phyloP scores from a whole-genome alignment of 2,888 invertebrate genomes.

The Ennomos erosarius region DNA sequence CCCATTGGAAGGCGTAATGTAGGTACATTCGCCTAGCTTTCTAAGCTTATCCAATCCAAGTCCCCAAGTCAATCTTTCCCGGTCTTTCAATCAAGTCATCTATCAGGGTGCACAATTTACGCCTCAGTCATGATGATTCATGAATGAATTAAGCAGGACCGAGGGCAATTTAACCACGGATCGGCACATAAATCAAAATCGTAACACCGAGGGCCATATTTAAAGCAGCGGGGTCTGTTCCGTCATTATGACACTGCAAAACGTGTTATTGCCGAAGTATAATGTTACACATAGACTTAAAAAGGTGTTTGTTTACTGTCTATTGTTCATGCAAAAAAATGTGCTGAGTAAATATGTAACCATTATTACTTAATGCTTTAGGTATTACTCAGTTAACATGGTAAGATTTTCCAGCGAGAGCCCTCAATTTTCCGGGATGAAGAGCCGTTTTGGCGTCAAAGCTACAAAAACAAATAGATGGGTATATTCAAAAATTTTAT shows the following conservation, averaged over 20 bases:
- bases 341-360: too few species aligned
- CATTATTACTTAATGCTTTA: too few species aligned
- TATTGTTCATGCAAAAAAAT: too few species aligned
- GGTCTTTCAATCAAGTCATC: conserved; percentile 9
- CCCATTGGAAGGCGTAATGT: too few species aligned
- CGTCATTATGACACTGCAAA: conserved; percentile 53
- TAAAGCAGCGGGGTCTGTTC: conserved; percentile 48
- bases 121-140: conserved; percentile 39
- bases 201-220: conserved; percentile 47
- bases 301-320: not conserved
- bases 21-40: too few species aligned
- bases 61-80: not conserved
- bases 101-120: conserved; percentile 16
- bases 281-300: conserved; percentile 12
- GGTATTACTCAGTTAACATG: too few species aligned
- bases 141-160: conserved; percentile 38
- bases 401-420: too few species aligned
- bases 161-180: conserved; percentile 49
- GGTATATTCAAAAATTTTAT: too few species aligned
- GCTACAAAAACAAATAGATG: too few species aligned
- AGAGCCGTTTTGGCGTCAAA: too few species aligned
- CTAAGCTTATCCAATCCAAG: too few species aligned
- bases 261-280: conserved; percentile 28
- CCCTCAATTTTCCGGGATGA: too few species aligned
- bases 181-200: conserved; percentile 54